Percentiles rank a stretch among this genome's conserved stretches.
Conservation (phyloP, 2,797 vertebrate species). For the Momotus momota region DNA sequence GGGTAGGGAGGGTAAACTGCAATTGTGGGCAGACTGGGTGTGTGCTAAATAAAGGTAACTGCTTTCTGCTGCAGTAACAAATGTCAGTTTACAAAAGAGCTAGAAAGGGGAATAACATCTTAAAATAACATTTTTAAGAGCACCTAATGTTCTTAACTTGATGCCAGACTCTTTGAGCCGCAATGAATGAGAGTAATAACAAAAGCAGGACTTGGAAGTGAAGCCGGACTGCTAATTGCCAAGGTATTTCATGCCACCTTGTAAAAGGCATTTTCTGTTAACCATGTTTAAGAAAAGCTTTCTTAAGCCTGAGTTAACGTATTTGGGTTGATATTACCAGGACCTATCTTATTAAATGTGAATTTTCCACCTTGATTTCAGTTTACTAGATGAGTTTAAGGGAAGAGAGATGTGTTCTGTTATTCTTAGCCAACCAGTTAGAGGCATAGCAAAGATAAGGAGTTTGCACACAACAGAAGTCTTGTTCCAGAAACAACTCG, state of each 20-base stretch:
- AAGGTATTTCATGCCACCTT: background rate
- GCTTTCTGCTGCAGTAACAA: constrained; percentile 1
- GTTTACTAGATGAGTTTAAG: background rate
- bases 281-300: background rate
- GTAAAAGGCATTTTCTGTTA: background rate
- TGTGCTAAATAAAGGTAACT: constrained; percentile 24
- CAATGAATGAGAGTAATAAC: background rate
- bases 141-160: constrained; percentile 42
- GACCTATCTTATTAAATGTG: background rate
- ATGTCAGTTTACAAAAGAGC: constrained; percentile 35
- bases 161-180: background rate
- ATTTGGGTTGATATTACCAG: background rate
- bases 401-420: background rate
- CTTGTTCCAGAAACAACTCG: background rate
- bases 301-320: background rate
- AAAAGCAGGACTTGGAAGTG: background rate
- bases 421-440: background rate
- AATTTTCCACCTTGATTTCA: background rate
- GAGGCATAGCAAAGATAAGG: background rate
- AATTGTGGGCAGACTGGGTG: background rate
- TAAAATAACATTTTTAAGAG: constrained; percentile 44
- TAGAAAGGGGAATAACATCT: constrained; percentile 3
- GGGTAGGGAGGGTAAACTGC: background rate
- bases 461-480: background rate
- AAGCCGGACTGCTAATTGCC: background rate